Evolutionary conservation across 37 sponge, comb jelly and placozoan species (phyloP), one percentile per base, ranked within the genome.

Genomic region (Halisarca cf. caerulea): DNA sequence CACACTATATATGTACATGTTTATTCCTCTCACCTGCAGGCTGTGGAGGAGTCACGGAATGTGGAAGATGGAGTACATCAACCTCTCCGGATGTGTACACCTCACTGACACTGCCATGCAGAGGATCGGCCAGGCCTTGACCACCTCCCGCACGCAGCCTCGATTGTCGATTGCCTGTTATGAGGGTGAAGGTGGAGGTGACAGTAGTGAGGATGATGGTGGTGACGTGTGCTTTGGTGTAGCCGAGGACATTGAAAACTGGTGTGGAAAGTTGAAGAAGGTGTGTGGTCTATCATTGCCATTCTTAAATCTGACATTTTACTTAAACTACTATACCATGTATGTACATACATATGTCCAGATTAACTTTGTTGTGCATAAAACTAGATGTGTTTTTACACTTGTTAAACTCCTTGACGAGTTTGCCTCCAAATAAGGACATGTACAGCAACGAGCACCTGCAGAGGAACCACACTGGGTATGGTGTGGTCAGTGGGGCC

Each of bases 21-120:
- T 71, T 24, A 37, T 78, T 2, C 21, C 59, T 23, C 80, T 84
- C 51, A 7, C 20, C 42, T 40, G 32, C 24, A 81, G 82, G 0
- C 27, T 81, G 62, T 39, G 36, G 41, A 59, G 27, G 42, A 81
- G 42, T 32, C 60, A 62, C 23, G 24, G 34, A n/a, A 25, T 64
- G 17, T 87, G 85, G 82, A n/a, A 73, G 43, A 47, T 91, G 70
- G 47, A 87, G 60, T 66, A 81, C 84, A n/a, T 92, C 32, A 88
- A 92, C 62, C 80, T 92, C 35, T 64, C 87, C 0, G 93, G 93
- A 18, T 92, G 93, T 70, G 51, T 79, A 0, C 73, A 42, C n/a
- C 51, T 92, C 59, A 92, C 90, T 28, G 93, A 92, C 81, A 83
- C 84, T 0, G 51, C 93, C 37, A 69, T 92, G 39, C 90, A 86